Base-by-base conservation (phyloP, 2,888 invertebrate species). In the Cheiracanthium punctorium region DNA sequence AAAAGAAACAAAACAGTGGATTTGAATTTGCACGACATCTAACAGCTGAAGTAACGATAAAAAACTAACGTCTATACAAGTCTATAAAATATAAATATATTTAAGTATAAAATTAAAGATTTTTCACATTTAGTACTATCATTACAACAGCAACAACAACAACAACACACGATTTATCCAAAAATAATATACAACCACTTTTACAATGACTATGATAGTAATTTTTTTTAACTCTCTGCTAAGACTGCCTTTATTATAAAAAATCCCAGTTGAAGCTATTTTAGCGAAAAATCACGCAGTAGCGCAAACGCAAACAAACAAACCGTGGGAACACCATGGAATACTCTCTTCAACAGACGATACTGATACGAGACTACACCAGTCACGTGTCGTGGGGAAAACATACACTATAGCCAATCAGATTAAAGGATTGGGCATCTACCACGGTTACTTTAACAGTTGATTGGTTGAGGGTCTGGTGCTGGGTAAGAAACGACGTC, bases 71-170 rank as follows among this genome's bases (percentile, higher is more conserved):
- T 48, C 43, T 48, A 48, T 48, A 48, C 17, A 48, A 48, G 14
- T 48, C 58, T 58, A 58, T 58, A 58, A 58, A 58, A 58, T 58
- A 58, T 58, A 58, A 58, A 58, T 17, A 48, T 58, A 20, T 58
- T 58, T 24, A 58, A 58, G 24, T 58, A 58, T 58, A 58, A 58
- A 58, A 58, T 58, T 58, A 58, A 24, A 48, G 10, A 58, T 58
- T 58, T 58, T 24, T 58, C 58, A 58, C 58, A 58, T 58, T 58
- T 58, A 58, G 5, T 24, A 58, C 58, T 58, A 58, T 58, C 24
- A 58, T 58, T 58, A 58, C 20, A 58, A n/a, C n/a, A n/a, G n/a
- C n/a, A n/a, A n/a, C n/a, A n/a, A n/a, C n/a, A n/a, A n/a, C n/a
- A n/a, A n/a, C n/a, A n/a, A 58, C 58, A 58, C 24, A 24, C 58